These are phyloP conservation scores for Dilophus febrilis DNA, from an alignment of 2,888 invertebrate genomes.

Conservation along the genomic window DNA sequence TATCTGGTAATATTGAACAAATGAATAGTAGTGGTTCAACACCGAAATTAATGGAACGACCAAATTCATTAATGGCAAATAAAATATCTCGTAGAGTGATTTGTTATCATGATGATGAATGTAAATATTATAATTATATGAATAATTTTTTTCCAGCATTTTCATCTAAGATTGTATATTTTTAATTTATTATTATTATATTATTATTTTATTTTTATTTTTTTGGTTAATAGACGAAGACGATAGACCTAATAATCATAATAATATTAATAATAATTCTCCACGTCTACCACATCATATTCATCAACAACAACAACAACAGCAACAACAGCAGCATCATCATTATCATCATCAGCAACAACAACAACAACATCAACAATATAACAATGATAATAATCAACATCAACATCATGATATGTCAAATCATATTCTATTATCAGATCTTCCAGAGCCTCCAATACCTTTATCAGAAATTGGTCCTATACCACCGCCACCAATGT, in stretches of 20 bases:
- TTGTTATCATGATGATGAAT: conserved; percentile 66
- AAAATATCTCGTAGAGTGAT: conserved; percentile 59
- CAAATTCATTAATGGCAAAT: conserved; percentile 60
- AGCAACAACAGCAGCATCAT: conserved; percentile 13
- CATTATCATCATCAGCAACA: conserved; percentile 14
- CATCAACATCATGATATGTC: conserved; percentile 22
- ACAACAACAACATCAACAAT: conserved; percentile 3
- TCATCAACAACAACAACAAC: conserved; percentile 10
- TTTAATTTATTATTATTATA: too few species aligned
- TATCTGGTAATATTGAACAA: conserved; percentile 29
- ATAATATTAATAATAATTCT: too few species aligned
- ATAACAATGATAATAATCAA: conserved; percentile 13
- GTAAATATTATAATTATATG: conserved; percentile 28
- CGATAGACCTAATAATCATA: conserved; percentile 19
- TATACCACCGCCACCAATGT: conserved; percentile 89
- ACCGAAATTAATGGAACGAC: conserved; percentile 59
- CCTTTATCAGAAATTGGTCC: conserved; percentile 85
- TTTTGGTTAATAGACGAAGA: not conserved
- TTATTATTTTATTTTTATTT: too few species aligned
- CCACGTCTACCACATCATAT: conserved; percentile 11
- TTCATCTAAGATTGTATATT: not conserved
- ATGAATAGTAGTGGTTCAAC: conserved; percentile 28
- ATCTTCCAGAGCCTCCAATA: conserved; percentile 82
- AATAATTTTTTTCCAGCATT: not conserved
- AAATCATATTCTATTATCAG: conserved; percentile 57